Evolutionary conservation across 2,888 invertebrate genomes (phyloP), one percentile per base, ranked within the genome.

Genomic region (Macrosoma leucophasiata): DNA sequence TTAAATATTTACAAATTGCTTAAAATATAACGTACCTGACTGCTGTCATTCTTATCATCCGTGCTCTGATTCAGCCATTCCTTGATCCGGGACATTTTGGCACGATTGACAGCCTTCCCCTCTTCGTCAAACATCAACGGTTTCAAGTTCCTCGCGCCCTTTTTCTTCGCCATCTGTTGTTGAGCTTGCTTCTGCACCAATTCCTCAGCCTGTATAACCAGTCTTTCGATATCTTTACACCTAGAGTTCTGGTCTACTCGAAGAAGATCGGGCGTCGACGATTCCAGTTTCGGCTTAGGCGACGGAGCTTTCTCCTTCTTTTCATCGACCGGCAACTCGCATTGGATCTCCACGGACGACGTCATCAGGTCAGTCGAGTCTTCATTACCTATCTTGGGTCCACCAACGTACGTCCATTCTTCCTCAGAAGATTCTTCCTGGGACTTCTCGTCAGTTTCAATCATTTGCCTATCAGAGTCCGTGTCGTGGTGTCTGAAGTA

Each of bases 401-500:
- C 74, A 40, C 76, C 82, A n/a, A 85, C 87, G 62, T 89, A 91
- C 0, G 90, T 90, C 90, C 91, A 91, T 70, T 91, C 84, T 47
- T 85, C 84, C 46, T 84, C 82, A 0, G 81, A 78, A 0, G 79
- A 81, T 50, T 85, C 85, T 26, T 78, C 82, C 41, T 78, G 78
- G 6, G 76, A 78, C 36, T 79, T 78, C 33, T 79, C 77, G 25
- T 78, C 70, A 29, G 85, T 77, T 59, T 85, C 70, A 42, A 82
- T 67, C 63, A 87, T 82, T 57, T 91, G 90, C 62, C 87, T 86
- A 65, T 94, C 94, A 7, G 93, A 92, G 67, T 95, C 95, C 8
- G 94, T 95, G 66, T 95, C 95, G 70, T 90, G 88, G 70, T 95
- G 95, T 68, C 88, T 91, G 73, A 93, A 94, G 76, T 95, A 94